Evolutionary conservation across 2,113 vertebrate species (phyloP).

Genomic region (Gracilinanus agilis): DNA sequence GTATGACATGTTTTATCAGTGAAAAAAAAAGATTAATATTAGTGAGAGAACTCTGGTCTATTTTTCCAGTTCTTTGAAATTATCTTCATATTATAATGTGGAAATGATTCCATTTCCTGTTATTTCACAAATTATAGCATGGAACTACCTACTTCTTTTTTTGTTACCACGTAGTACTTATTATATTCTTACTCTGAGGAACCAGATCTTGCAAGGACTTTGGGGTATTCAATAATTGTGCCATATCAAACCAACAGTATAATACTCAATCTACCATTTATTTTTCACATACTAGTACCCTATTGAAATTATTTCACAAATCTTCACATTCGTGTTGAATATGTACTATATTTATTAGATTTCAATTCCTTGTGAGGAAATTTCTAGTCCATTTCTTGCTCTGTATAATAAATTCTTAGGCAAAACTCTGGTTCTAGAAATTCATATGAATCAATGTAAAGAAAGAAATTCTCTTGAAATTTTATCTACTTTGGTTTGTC

Average conservation of each 20-base stretch:
- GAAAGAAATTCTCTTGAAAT: background rate
- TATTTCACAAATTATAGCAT: background rate
- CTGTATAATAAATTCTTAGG: background rate
- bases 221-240: background rate
- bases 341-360: background rate
- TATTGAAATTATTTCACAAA: background rate
- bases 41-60: background rate
- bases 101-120: background rate
- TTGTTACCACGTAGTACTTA: background rate
- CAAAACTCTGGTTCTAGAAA: background rate
- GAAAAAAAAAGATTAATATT: background rate
- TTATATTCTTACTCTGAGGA: background rate
- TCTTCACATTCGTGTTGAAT: background rate
- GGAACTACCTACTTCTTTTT: background rate
- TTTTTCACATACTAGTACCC: background rate
- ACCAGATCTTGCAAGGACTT: background rate
- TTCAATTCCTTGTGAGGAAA: background rate
- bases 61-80: background rate
- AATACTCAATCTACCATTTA: background rate
- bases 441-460: background rate
- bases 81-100: slow-evolving; percentile 7
- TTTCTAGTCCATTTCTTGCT: background rate
- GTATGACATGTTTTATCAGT: background rate
- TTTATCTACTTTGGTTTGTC: background rate
- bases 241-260: background rate